phyloP scores from a whole-genome alignment of 2,888 invertebrate genomes.

The Arge pagana region DNA sequence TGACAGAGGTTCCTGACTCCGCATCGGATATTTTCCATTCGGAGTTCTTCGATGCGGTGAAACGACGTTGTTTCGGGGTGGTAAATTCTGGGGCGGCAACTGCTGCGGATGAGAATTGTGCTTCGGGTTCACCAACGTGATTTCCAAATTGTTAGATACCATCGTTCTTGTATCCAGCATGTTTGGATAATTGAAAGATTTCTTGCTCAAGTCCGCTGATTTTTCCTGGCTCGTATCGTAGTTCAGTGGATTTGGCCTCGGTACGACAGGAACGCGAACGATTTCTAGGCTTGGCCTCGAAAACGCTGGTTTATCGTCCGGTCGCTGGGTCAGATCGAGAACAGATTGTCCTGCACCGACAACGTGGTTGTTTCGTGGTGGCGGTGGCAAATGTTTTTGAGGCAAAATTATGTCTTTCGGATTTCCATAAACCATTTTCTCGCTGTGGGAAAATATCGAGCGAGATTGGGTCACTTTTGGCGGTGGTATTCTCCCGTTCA shows the following conservation, averaged over 20 bases:
- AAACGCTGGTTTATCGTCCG: constrained; percentile 54
- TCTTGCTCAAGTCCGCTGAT: constrained; percentile 40
- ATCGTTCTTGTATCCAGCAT: constrained; percentile 60
- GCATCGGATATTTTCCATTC: constrained; percentile 63
- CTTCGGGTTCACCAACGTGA: constrained; percentile 68
- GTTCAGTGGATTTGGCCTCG: constrained; percentile 58
- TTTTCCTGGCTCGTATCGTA: constrained; percentile 57
- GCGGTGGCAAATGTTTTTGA: constrained; percentile 55
- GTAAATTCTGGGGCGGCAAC: constrained; percentile 32
- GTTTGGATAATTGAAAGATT: constrained; percentile 40
- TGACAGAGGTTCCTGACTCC: constrained; percentile 58
- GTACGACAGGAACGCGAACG: constrained; percentile 62
- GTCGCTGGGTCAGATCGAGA: constrained; percentile 68
- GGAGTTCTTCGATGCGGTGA: constrained; percentile 41
- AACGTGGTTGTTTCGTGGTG: constrained; percentile 18
- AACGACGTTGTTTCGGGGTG: constrained; percentile 27
- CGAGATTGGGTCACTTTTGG: constrained; percentile 68
- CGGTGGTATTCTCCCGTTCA: constrained; percentile 52
- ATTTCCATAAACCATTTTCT: constrained; percentile 73
- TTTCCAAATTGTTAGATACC: constrained; percentile 70
- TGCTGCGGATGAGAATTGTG: constrained; percentile 43
- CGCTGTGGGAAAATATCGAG: constrained; percentile 68
- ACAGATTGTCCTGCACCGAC: constrained; percentile 47
- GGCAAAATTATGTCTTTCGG: constrained; percentile 71
- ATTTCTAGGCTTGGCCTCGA: constrained; percentile 62